Conservation (phyloP, 1,140 invertebrate genomes). For the Drosophila kohkoa region DNA sequence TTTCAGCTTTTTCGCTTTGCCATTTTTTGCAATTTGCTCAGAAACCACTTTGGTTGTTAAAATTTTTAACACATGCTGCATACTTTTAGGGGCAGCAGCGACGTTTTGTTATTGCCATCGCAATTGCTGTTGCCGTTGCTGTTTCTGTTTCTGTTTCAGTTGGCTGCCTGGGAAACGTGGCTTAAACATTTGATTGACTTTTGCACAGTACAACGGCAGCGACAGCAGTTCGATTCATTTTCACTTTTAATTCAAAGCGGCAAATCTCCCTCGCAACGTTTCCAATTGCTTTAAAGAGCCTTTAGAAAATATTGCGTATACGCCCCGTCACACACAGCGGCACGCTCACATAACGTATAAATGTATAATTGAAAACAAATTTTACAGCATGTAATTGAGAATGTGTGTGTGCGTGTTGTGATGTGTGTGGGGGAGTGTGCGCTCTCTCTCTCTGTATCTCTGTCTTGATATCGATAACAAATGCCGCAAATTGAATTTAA, state of each 20-base stretch:
- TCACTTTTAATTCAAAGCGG: conserved; percentile 41
- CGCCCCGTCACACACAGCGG: conserved; percentile 45
- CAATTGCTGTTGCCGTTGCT: neutral
- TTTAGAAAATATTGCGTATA: conserved; percentile 75
- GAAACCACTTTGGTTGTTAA: conserved; percentile 57
- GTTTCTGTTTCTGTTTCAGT: neutral
- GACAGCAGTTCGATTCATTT: conserved; percentile 30
- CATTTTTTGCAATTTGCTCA: conserved; percentile 53
- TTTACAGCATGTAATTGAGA: conserved; percentile 77
- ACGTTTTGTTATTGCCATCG: conserved; percentile 10
- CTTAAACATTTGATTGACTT: conserved; percentile 56
- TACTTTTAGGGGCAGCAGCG: conserved; percentile 31
- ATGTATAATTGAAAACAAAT: conserved; percentile 80
- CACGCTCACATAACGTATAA: conserved; percentile 54
- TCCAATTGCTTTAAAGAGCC: conserved; percentile 65
- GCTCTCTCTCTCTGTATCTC: neutral
- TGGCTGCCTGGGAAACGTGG: conserved; percentile 37
- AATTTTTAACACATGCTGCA: conserved; percentile 60
- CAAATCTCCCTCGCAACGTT: conserved; percentile 18
- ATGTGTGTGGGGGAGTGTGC: conserved; percentile 50
- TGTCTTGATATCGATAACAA: conserved; percentile 81
- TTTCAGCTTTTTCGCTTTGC: conserved; percentile 35
- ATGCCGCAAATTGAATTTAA: conserved; percentile 82
- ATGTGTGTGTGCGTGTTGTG: conserved; percentile 52
- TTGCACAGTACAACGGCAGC: conserved; percentile 22